Evolutionary conservation across 1,140 invertebrate species (phyloP), one percentile per base, ranked within the genome.

Genomic region (Tetramorium alpestre): DNA sequence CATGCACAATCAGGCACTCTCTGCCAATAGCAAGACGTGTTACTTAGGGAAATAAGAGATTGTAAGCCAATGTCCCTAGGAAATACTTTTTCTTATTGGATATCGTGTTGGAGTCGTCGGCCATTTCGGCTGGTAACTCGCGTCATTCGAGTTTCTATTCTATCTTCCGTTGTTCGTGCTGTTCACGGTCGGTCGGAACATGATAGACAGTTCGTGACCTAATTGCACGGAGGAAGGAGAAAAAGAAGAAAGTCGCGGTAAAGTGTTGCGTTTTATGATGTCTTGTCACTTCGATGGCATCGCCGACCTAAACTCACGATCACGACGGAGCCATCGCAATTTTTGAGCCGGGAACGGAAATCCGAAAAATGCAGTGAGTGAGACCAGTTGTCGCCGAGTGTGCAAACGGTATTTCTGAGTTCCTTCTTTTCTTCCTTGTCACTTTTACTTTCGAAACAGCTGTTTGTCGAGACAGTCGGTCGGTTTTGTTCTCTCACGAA

Each of bases 341-440:
- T 60, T 60, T 73, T 84, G 47, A 75, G 18, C 22, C 11, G 2
- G 65, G 16, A n/a, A 13, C 22, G 69, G 38, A 10, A 54, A 56
- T 28, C 58, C 3, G 11, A n/a, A 62, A 87, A 25, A 90, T 90
- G 84, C 76, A 18, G 88, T 90, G 33, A 89, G 88, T 89, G 33
- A 38, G 3, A 0, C 18, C 3, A 22, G 0, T 58, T 13, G 3
- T 41, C 10, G 11, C 3, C 51, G 16, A 60, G 47, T 16, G n/a
- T 38, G 18, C 69, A 16, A 18, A 49, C 72, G 47, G 58, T 49
- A 72, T 41, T 76, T 58, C 22, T 56, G 5, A 44, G n/a, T 49
- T 18, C 60, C 78, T n/a, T 25, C 47, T 72, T 38, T 41, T 25
- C 11, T 47, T 41, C 62, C 4, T 16, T 85, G 51, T 90, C 51